Base-by-base conservation (phyloP, 2,113 vertebrate genomes). In the Thalassarche chlororhynchos region DNA sequence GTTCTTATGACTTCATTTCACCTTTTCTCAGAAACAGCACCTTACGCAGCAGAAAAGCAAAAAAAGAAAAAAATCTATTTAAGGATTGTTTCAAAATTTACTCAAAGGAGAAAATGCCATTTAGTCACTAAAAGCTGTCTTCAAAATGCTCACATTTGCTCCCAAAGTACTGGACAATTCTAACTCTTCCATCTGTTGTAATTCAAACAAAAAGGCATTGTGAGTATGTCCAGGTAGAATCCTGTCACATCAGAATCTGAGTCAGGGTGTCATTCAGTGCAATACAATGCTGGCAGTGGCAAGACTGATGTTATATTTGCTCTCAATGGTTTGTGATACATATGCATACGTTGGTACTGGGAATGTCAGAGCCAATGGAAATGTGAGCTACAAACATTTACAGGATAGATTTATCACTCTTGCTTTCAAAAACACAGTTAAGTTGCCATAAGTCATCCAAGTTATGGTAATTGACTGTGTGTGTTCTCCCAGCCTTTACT, bases 341-440 rank as follows among this genome's bases (percentile, higher is more conserved):
- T 29, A 52, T 36, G 12, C 29, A 21, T 66, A 21, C 1, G 1
- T 61, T 69, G 54, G 40, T 76, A 72, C 66, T 87, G 74, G 46
- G 40, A 87, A 84, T 87, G 66, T 95, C 86, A 93, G 76, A 93
- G 57, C 49, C 40, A 71, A 58, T n/a, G 15, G 24, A 93, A 77
- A 82, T 55, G 40, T 86, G 69, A 93, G 38, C 75, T 93, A 32
- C 93, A 94, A 84, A n/a, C 52, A 87, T 49, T 90, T 80, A 61
- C 24, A 17, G 24, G 36, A 66, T 15, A 40, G 44, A 46, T 83
- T 72, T 64, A 51, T 64, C 54, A 66, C 23, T 54, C 60, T 65
- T 40, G 24, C 58, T 77, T 90, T 92, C 38, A 42, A 91, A 94
- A 91, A 54, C 46, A 16, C 31, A 54, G 3, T 54, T 66, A 47